A percentile compares a stretch with the other conserved stretches of the same genome.
phyloP scores from a whole-genome alignment of 2,888 invertebrate species.

The Sinelater perroti region DNA sequence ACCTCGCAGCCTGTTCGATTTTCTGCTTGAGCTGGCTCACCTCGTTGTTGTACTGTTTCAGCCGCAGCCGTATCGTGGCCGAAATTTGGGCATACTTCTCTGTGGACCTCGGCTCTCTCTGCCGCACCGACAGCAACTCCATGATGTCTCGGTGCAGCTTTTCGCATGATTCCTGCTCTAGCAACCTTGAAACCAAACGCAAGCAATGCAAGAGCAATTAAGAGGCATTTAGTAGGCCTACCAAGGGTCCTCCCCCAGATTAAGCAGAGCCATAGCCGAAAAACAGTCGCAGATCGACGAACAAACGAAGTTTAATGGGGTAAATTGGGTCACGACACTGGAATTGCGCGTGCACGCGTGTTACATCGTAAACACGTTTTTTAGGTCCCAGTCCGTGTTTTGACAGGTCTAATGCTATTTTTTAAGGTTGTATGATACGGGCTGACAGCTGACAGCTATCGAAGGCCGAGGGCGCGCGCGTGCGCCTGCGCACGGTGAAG shows the following conservation, averaged over 20 bases:
- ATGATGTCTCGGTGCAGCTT: constrained; percentile 70
- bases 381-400: no score
- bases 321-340: no score
- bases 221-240: constrained; percentile 44
- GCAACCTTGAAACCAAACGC: constrained; percentile 62
- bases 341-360: no score
- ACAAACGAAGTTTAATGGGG: no score
- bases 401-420: no score
- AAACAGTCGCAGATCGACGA: neutral
- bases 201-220: no score
- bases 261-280: constrained; percentile 62
- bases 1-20: constrained; percentile 62
- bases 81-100: constrained; percentile 68
- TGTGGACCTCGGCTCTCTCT: constrained; percentile 63
- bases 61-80: constrained; percentile 65
- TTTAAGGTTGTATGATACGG: no score
- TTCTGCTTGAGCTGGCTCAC: constrained; percentile 67
- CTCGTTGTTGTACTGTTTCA: constrained; percentile 71
- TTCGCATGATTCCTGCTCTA: constrained; percentile 73
- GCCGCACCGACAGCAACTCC: constrained; percentile 67
- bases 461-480: no score
- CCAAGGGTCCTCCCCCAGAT: constrained; percentile 63
- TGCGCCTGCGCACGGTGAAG: constrained; percentile 16
- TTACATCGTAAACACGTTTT: neutral
- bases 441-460: constrained; percentile 20